A percentile compares a stretch with the other conserved stretches of the same genome.
Conservation (phyloP, 2,888 invertebrate genomes). For the Silvanus unidentatus region DNA sequence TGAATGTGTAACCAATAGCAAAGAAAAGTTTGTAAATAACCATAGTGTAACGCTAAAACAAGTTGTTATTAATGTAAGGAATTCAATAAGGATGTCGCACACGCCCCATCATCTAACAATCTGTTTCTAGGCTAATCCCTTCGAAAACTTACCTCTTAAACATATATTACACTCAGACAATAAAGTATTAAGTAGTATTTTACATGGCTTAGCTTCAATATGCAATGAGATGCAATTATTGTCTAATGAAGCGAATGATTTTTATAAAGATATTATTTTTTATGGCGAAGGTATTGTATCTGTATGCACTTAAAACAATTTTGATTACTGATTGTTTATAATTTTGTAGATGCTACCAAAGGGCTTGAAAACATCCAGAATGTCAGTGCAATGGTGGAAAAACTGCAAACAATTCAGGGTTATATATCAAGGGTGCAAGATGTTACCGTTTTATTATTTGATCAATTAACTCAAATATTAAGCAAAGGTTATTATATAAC, state of each 20-base stretch:
- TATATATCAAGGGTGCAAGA: constrained; percentile 66
- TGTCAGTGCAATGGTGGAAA: constrained; percentile 53
- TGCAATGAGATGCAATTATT: constrained; percentile 71
- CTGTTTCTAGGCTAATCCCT: constrained; percentile 31
- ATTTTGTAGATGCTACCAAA: constrained; percentile 14
- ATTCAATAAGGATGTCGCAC: no score
- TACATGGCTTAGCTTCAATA: constrained; percentile 71
- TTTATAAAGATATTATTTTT: constrained; percentile 57
- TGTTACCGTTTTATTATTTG: constrained; percentile 64
- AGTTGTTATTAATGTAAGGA: constrained; percentile 25
- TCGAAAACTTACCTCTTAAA: constrained; percentile 60
- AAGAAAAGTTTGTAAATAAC: constrained; percentile 34
- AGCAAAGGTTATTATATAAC: constrained; percentile 45
- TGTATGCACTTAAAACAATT: constrained; percentile 20
- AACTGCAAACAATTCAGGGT: constrained; percentile 59
- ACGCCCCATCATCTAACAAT: no score
- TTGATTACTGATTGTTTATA: not conserved
- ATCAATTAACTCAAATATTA: constrained; percentile 68
- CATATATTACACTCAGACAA: constrained; percentile 78
- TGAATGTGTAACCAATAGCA: constrained; percentile 34
- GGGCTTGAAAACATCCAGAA: constrained; percentile 32
- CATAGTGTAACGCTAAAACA: constrained; percentile 25
- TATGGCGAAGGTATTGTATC: constrained; percentile 69
- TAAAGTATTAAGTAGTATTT: constrained; percentile 69
- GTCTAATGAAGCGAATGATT: constrained; percentile 60